Percentiles rank a stretch among this genome's conserved stretches.
phyloP scores from a whole-genome alignment of 2,797 vertebrate species.

The Margarornis squamiger region DNA sequence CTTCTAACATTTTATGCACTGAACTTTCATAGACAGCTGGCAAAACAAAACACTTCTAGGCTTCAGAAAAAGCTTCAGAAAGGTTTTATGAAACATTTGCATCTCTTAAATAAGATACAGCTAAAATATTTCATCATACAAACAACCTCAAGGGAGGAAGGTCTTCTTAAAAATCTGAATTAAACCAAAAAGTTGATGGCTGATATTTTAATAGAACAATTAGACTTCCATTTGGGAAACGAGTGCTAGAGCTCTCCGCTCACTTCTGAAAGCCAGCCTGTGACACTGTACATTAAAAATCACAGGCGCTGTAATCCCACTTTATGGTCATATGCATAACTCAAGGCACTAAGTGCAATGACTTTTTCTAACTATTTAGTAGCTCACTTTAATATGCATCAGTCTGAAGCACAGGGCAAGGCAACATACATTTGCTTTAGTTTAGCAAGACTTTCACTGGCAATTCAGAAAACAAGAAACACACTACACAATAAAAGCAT shows the following conservation, averaged over 20 bases:
- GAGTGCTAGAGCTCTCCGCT: background rate
- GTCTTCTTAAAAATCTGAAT: background rate
- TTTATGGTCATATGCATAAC: background rate
- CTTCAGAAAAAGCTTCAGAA: slow-evolving; percentile 45
- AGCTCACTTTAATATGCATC: background rate
- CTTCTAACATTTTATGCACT: slow-evolving; percentile 78
- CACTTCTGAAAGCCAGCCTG: background rate
- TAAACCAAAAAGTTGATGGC: background rate
- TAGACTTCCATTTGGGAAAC: background rate
- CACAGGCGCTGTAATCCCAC: background rate
- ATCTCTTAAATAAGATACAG: slow-evolving; percentile 41
- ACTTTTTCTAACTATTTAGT: background rate
- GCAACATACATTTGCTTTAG: background rate
- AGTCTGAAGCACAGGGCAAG: background rate
- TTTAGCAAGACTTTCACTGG: background rate
- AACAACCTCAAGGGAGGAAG: background rate
- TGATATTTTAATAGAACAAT: slow-evolving; percentile 12
- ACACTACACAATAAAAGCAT: background rate
- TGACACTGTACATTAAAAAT: background rate
- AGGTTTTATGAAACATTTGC: slow-evolving; percentile 55
- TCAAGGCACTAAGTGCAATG: background rate
- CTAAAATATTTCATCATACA: background rate
- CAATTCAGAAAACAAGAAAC: background rate
- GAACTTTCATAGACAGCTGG: slow-evolving; percentile 78
- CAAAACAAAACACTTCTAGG: slow-evolving; percentile 74